Percentiles rank a stretch among this genome's conserved stretches.
Evolutionary conservation across 2,797 vertebrate genomes (phyloP).

Genomic region (Anguilla megastoma): DNA sequence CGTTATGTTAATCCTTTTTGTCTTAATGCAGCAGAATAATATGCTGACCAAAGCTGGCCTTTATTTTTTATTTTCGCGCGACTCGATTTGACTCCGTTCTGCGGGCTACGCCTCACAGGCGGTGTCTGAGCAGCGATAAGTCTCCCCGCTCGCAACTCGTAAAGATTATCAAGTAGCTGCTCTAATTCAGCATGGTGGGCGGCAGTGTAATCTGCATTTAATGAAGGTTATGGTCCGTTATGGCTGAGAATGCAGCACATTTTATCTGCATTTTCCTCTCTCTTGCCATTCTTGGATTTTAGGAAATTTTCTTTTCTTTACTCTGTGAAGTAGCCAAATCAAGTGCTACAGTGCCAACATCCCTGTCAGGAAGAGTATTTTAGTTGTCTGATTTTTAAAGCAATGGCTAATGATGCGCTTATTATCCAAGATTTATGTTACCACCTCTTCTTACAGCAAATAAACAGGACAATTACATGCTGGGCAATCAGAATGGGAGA

Average conservation of each 20-base stretch:
- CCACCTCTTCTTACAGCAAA: not conserved
- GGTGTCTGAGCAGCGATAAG: not conserved
- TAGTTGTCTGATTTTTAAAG: not conserved
- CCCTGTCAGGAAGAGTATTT: not conserved
- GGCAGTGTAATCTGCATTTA: constrained; percentile 43
- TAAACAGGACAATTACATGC: not conserved
- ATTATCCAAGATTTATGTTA: not conserved
- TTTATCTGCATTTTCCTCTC: constrained; percentile 17
- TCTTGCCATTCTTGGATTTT: constrained; percentile 4
- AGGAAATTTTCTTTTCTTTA: too few relatives aligned
- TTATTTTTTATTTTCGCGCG: constrained; percentile 2
- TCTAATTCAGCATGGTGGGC: constrained; percentile 36
- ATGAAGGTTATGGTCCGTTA: constrained; percentile 36
- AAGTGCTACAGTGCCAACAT: not conserved
- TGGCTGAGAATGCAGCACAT: constrained; percentile 16
- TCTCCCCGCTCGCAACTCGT: constrained; percentile 8
- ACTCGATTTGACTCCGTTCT: constrained; percentile 3
- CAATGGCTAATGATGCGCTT: not conserved
- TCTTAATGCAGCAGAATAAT: constrained; percentile 38
- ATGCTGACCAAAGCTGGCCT: not conserved
- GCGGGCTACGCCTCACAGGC: not conserved
- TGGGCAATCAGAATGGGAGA: not conserved
- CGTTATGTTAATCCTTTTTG: constrained; percentile 37
- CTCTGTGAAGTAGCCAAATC: not conserved
- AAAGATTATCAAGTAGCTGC: constrained; percentile 32